Conservation (phyloP, 2,888 invertebrate genomes). For the Caenorhabditis panamensis region DNA sequence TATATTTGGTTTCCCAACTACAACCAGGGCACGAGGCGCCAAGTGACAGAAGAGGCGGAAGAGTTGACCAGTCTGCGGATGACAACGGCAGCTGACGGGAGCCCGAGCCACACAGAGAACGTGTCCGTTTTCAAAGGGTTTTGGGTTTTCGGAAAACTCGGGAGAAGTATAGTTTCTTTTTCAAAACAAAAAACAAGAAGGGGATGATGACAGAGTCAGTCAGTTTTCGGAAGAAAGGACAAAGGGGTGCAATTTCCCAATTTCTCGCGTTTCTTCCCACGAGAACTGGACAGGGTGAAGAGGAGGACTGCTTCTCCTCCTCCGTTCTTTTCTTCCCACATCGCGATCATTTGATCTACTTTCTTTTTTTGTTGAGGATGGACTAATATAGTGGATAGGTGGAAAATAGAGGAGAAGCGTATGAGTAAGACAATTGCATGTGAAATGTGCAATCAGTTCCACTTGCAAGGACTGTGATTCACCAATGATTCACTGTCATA, state of each 20-base stretch:
- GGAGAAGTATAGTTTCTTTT: background rate
- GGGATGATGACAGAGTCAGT: background rate
- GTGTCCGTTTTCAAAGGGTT: conserved; percentile 43
- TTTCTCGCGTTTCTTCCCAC: conserved; percentile 15
- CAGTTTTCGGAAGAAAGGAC: conserved; percentile 13
- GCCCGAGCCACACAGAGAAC: conserved; percentile 1
- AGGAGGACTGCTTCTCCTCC: conserved; percentile 12
- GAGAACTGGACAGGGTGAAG: conserved; percentile 51
- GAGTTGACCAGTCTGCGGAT: conserved; percentile 5
- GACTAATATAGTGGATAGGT: background rate
- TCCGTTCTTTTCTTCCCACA: background rate
- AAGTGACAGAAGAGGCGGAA: background rate
- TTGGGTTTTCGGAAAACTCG: conserved; percentile 20
- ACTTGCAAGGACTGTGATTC: no score
- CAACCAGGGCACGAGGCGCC: background rate
- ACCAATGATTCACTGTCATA: no score
- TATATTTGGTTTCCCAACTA: conserved; percentile 32
- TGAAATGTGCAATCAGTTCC: no score
- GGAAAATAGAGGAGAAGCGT: background rate
- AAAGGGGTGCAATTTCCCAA: conserved; percentile 45
- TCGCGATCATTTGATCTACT: conserved; percentile 36
- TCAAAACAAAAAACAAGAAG: background rate
- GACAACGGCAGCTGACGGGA: background rate
- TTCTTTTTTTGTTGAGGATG: conserved; percentile 13
- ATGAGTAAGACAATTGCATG: no score